phyloP scores from a whole-genome alignment of 2,797 vertebrate genomes.

The Lindbergichthys nudifrons region DNA sequence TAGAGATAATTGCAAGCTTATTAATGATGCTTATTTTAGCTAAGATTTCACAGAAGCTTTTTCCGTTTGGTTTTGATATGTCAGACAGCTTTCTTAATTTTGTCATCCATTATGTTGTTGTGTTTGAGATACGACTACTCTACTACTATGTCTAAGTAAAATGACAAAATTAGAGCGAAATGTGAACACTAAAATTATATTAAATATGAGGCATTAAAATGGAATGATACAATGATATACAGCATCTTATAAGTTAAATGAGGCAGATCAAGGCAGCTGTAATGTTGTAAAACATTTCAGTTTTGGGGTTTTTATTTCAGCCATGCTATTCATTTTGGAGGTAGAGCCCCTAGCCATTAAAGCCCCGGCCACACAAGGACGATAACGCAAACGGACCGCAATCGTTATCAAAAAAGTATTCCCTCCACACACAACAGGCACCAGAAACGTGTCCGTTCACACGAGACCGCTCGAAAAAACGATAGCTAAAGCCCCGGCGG shows the following conservation, averaged over 20 bases:
- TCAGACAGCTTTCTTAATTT: background rate
- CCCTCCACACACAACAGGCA: too few relatives aligned
- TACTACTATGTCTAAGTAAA: background rate
- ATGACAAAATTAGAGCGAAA: background rate
- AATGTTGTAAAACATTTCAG: background rate
- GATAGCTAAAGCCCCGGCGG: too few relatives aligned
- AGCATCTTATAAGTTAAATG: background rate
- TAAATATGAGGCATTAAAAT: background rate
- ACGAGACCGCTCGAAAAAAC: too few relatives aligned
- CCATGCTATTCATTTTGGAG: background rate
- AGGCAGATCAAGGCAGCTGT: background rate
- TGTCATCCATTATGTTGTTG: slow-evolving; percentile 20
- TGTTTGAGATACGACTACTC: slow-evolving; percentile 18
- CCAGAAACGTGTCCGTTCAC: too few relatives aligned
- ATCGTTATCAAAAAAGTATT: too few relatives aligned
- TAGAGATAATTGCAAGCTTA: background rate
- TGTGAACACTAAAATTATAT: background rate
- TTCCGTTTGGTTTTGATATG: slow-evolving; percentile 18
- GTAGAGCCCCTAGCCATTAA: background rate
- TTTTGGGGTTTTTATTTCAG: background rate
- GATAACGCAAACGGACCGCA: too few relatives aligned
- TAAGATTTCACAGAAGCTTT: slow-evolving; percentile 11
- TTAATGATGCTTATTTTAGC: slow-evolving; percentile 41
- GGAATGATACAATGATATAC: background rate
- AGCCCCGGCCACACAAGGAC: too few relatives aligned